Evolutionary conservation across 2,113 vertebrate species (phyloP).

Genomic region (Speoplatyrhinus poulsoni): DNA sequence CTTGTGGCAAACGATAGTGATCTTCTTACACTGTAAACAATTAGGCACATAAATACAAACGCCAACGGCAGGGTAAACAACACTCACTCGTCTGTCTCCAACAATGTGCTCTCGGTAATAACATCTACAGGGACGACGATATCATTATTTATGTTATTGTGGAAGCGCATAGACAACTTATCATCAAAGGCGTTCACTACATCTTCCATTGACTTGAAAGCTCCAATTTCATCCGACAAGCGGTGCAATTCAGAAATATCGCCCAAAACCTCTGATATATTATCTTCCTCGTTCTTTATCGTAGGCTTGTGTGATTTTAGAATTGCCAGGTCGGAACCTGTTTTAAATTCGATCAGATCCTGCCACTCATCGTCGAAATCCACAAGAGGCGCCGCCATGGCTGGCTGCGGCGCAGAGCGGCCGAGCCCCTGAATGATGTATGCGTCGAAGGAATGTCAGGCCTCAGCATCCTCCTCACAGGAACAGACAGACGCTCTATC

Average conservation of each 20-base stretch:
- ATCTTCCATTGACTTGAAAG: constrained; percentile 68
- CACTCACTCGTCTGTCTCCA: constrained; percentile 91
- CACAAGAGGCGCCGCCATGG: constrained; percentile 83
- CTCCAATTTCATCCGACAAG: constrained; percentile 51
- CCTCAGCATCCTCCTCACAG: constrained; percentile 58
- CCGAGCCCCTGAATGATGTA: constrained; percentile 7
- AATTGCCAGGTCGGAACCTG: constrained; percentile 49
- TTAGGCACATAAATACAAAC: neutral
- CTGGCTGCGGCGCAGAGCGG: constrained; percentile 39
- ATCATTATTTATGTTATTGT: constrained; percentile 62
- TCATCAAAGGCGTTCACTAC: constrained; percentile 77
- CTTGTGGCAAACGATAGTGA: neutral
- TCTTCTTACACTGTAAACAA: constrained; percentile 6
- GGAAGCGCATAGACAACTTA: constrained; percentile 84
- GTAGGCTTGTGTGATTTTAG: constrained; percentile 52
- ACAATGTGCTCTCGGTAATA: constrained; percentile 82
- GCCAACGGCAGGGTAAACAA: neutral
- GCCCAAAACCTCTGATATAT: constrained; percentile 40
- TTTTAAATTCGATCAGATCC: constrained; percentile 77
- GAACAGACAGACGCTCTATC: neutral
- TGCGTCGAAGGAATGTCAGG: constrained; percentile 29
- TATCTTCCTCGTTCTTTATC: constrained; percentile 39
- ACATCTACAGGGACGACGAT: constrained; percentile 68
- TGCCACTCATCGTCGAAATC: constrained; percentile 84
- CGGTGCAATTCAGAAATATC: constrained; percentile 52